Evolutionary conservation across 2,797 vertebrate species (phyloP).

Genomic region (Nannoperca australis): DNA sequence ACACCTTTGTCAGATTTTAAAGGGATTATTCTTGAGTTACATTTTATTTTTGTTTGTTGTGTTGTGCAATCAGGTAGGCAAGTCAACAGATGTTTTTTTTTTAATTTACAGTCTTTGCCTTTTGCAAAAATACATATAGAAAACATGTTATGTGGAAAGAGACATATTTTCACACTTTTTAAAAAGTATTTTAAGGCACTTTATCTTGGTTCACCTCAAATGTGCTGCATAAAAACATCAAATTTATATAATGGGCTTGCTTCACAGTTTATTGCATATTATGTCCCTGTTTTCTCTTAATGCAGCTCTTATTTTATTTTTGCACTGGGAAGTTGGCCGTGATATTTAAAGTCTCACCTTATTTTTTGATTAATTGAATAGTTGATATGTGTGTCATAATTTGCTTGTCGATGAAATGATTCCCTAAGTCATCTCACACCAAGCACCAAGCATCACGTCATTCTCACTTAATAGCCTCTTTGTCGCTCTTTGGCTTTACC

Average conservation of each 20-base stretch:
- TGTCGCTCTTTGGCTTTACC: slow-evolving; percentile 24
- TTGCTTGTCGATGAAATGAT: slow-evolving; percentile 32
- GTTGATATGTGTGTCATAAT: slow-evolving; percentile 28
- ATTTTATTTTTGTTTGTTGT: slow-evolving; percentile 11
- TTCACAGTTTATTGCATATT: slow-evolving; percentile 66
- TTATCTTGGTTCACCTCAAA: slow-evolving; percentile 33
- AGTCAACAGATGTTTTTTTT: slow-evolving; percentile 20
- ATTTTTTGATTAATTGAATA: slow-evolving; percentile 24
- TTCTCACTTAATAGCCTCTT: slow-evolving; percentile 15
- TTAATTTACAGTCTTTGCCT: slow-evolving; percentile 4
- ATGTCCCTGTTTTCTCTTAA: slow-evolving; percentile 26
- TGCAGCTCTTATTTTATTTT: not conserved
- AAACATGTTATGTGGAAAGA: slow-evolving; percentile 4
- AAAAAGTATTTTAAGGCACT: slow-evolving; percentile 64
- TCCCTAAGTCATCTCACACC: slow-evolving; percentile 11
- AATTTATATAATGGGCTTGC: slow-evolving; percentile 19
- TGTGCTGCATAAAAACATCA: slow-evolving; percentile 16
- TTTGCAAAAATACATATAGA: slow-evolving; percentile 4
- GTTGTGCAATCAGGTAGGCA: slow-evolving; percentile 52
- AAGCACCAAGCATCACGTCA: not conserved
- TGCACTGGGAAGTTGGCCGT: slow-evolving; percentile 3
- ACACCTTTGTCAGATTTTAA: not conserved
- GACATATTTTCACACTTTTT: slow-evolving; percentile 14
- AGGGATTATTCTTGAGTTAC: slow-evolving; percentile 20
- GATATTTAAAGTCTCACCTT: slow-evolving; percentile 11